phyloP scores from a whole-genome alignment of 2,797 vertebrate species.

The Simalia tracyae region DNA sequence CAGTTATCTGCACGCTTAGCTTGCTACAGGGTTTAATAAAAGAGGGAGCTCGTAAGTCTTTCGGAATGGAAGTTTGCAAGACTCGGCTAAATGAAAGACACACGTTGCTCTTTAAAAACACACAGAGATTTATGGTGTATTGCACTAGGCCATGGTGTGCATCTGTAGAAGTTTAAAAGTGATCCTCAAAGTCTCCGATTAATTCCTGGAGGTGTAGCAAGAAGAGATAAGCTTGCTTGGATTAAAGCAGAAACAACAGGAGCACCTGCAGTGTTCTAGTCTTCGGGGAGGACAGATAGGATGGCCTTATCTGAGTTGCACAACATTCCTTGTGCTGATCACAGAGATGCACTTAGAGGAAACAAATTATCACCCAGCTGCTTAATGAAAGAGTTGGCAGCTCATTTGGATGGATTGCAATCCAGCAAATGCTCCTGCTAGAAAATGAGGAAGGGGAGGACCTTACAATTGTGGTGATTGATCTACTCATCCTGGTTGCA shows the following conservation, averaged over 20 bases:
- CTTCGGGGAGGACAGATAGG: not conserved
- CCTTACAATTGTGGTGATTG: not conserved
- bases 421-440: slow-evolving; percentile 37
- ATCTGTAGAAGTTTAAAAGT: slow-evolving; percentile 25
- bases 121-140: not conserved
- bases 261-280: slow-evolving; percentile 50
- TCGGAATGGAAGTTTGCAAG: not conserved
- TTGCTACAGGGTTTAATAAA: not conserved
- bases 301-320: slow-evolving; percentile 6
- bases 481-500: not conserved
- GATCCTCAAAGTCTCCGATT: slow-evolving; percentile 38
- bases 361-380: slow-evolving; percentile 7
- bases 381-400: slow-evolving; percentile 37
- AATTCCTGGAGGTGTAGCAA: slow-evolving; percentile 55
- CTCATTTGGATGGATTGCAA: slow-evolving; percentile 37
- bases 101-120: not conserved
- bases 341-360: slow-evolving; percentile 26
- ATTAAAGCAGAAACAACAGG: slow-evolving; percentile 42
- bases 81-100: not conserved
- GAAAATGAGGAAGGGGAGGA: not conserved
- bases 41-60: not conserved
- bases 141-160: not conserved
- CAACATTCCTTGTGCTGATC: slow-evolving; percentile 56
- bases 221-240: slow-evolving; percentile 55
- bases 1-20: not conserved